Conservation (phyloP, 2,797 vertebrate genomes). For the Sparidentex hasta region DNA sequence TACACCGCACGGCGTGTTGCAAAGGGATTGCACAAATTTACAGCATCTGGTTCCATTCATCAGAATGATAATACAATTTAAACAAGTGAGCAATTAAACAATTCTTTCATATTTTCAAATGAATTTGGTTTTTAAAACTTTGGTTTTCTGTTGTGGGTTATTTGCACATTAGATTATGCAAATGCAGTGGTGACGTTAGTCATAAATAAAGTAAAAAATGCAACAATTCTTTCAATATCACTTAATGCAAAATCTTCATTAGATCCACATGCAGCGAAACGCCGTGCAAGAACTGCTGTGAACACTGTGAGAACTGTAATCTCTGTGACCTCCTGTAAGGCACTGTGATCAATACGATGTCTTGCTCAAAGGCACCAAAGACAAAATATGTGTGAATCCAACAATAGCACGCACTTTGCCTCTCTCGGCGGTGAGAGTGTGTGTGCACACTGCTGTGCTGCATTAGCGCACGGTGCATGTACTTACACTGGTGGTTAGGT, state of each 20-base stretch:
- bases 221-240: not conserved
- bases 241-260: not conserved
- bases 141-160: not conserved
- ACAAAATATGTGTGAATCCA: not conserved
- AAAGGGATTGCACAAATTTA: not conserved
- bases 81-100: not conserved
- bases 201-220: not conserved
- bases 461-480: constrained; percentile 10
- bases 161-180: not conserved
- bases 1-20: not conserved
- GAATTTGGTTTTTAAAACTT: too few species aligned
- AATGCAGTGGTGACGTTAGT: not conserved
- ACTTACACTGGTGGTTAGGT: constrained; percentile 83
- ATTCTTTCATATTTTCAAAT: too few species aligned
- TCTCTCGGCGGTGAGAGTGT: not conserved
- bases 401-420: not conserved
- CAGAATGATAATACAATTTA: not conserved
- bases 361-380: not conserved
- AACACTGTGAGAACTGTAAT: not conserved
- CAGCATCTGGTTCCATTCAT: not conserved
- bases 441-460: not conserved
- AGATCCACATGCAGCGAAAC: not conserved
- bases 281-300: not conserved
- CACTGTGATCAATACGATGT: not conserved
- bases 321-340: not conserved